Evolutionary conservation across 2,888 invertebrate genomes (phyloP).

Genomic region (Heteropelma amictum): DNA sequence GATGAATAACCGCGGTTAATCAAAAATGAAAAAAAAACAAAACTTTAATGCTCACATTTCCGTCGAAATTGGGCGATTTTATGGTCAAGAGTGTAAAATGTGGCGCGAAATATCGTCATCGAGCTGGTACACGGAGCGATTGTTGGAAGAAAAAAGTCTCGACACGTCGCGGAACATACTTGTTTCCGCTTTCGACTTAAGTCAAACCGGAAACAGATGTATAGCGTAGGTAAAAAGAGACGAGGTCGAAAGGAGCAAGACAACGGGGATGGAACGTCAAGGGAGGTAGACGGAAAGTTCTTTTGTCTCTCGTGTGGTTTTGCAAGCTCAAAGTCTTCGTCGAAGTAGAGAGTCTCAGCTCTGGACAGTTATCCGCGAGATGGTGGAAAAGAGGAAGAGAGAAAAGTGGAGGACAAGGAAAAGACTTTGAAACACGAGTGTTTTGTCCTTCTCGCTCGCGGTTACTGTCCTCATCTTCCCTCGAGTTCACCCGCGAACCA

Average conservation of each 20-base stretch:
- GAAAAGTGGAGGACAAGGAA: background rate
- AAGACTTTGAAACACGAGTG: conserved; percentile 27
- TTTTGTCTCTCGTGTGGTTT: conserved; percentile 16
- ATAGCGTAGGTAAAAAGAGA: background rate
- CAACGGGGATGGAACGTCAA: too few relatives aligned
- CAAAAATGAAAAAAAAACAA: too few relatives aligned
- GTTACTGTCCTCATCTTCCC: conserved; percentile 46
- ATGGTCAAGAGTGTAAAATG: too few relatives aligned
- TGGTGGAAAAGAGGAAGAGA: background rate
- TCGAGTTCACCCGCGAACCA: conserved; percentile 12
- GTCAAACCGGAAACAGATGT: background rate
- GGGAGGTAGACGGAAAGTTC: background rate
- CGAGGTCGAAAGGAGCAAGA: background rate
- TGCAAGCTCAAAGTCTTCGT: conserved; percentile 22
- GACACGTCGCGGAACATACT: background rate
- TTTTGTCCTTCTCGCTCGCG: conserved; percentile 28
- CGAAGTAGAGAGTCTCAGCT: conserved; percentile 9
- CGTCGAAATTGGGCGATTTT: too few relatives aligned
- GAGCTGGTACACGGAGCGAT: background rate
- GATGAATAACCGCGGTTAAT: too few relatives aligned
- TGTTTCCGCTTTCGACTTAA: background rate
- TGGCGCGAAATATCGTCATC: too few relatives aligned
- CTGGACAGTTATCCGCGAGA: conserved; percentile 28
- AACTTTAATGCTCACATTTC: too few relatives aligned
- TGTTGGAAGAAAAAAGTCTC: background rate